Evolutionary conservation across 2,113 vertebrate species (phyloP).

Genomic region (Meriones unguiculatus): DNA sequence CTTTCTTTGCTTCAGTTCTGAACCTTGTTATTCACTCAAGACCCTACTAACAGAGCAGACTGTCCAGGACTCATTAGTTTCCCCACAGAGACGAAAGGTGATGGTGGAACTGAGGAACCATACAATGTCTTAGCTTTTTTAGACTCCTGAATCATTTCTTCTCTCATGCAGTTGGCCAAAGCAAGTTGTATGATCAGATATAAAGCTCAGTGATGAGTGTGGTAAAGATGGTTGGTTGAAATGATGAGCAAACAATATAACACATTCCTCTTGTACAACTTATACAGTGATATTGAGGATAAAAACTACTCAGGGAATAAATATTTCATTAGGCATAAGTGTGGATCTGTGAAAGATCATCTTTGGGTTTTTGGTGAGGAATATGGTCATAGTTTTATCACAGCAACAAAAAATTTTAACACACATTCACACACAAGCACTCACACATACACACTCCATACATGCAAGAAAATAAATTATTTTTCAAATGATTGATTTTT

Average conservation of each 20-base stretch:
- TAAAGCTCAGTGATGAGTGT: neutral
- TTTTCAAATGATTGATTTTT: neutral
- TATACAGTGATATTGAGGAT: neutral
- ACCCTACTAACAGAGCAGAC: neutral
- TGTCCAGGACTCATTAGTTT: neutral
- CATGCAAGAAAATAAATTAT: too few relatives aligned
- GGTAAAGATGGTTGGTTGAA: neutral
- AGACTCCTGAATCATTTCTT: neutral
- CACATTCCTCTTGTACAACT: neutral
- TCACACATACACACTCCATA: neutral
- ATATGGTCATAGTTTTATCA: neutral
- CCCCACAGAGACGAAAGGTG: accelerated
- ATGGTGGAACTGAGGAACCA: neutral
- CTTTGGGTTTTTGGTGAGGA: neutral
- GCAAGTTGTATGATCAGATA: neutral
- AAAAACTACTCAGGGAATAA: neutral
- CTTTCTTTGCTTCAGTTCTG: neutral
- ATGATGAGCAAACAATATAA: neutral
- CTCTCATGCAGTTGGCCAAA: neutral
- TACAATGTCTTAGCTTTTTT: neutral
- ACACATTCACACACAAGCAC: too few relatives aligned
- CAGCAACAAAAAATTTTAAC: neutral
- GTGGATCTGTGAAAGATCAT: neutral
- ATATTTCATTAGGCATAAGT: neutral
- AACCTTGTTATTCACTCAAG: neutral